phyloP scores from a whole-genome alignment of 2,113 vertebrate genomes.

The Morone saxatilis region DNA sequence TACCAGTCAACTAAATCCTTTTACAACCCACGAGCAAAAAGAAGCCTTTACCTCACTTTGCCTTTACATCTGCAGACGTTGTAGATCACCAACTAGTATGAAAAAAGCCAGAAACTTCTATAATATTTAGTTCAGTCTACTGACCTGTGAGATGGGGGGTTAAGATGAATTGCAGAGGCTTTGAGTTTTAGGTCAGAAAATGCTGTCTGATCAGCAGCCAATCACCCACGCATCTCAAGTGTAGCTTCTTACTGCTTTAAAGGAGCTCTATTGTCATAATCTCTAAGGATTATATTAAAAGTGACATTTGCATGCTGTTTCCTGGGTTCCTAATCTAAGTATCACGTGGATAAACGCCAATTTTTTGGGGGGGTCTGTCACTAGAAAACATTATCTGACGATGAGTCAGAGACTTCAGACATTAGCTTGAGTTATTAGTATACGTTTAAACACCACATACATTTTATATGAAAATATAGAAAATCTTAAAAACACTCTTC shows the following conservation, averaged over 20 bases:
- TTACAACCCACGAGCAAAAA: constrained; percentile 24
- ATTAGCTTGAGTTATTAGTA: not conserved
- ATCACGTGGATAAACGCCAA: not conserved
- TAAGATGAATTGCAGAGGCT: not conserved
- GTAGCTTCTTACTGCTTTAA: not conserved
- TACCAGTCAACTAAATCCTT: constrained; percentile 35
- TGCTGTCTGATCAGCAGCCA: not conserved
- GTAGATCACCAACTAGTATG: not conserved
- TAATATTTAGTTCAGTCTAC: not conserved
- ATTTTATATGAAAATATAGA: not conserved
- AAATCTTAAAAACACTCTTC: too few species aligned
- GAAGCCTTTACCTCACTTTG: constrained; percentile 17
- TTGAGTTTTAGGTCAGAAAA: not conserved
- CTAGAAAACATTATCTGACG: not conserved
- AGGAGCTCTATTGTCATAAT: not conserved
- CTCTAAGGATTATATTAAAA: not conserved
- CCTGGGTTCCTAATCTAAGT: not conserved
- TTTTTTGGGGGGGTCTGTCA: not conserved
- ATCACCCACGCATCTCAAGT: not conserved
- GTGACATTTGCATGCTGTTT: not conserved
- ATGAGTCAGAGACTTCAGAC: not conserved
- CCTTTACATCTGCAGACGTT: constrained; percentile 27
- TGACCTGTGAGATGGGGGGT: not conserved
- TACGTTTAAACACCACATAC: not conserved
- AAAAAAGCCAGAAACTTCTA: not conserved